Evolutionary conservation across 2,797 vertebrate species (phyloP), one percentile per base, ranked within the genome.

Genomic region (Gymnodraco acuticeps): DNA sequence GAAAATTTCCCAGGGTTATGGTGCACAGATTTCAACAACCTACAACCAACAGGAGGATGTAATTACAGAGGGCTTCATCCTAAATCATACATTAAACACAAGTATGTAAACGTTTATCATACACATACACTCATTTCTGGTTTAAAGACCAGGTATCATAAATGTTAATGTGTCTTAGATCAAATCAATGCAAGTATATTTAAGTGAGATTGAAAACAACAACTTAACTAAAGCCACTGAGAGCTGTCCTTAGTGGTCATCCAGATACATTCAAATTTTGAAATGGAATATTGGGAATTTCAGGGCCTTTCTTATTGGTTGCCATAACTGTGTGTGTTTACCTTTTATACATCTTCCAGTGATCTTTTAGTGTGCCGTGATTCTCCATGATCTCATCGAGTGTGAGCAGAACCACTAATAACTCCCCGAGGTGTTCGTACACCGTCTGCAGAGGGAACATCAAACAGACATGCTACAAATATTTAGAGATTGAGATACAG

Each of bases 311-410:
- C 8, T 4, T 31, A 54, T 8, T n/a, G 13, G 4, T 47, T 63
- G n/a, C 19, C 20, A 14, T 0, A 33, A 13, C 5, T 10, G 5
- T 64, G n/a, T 48, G 50, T 9, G 23, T 88, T 80, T 45, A 99
- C 98, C 98, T 98, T 95, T 99, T 99, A 89, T 99, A 99, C 98
- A 97, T 99, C 82, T 98, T 99, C 98, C 98, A 99, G 88, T 99
- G 98, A 77, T 99, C 98, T 91, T 96, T 99, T 56, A 99, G 89
- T 0, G 97, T 96, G 72, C 94, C 87, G 11, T 99, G 98, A 90
- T 99, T 98, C 86, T 97, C 97, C 91, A 99, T 96, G 62, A 99
- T 98, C 93, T 99, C 98, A 94, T 99, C 98, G 58, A 99, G 90
- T 0, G 98, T 97, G 64, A 99, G 95, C 82, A 99, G 90, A 64